Evolutionary conservation across 2,888 invertebrate species (phyloP), one percentile per base, ranked within the genome.

Genomic region (Patella pellucida): DNA sequence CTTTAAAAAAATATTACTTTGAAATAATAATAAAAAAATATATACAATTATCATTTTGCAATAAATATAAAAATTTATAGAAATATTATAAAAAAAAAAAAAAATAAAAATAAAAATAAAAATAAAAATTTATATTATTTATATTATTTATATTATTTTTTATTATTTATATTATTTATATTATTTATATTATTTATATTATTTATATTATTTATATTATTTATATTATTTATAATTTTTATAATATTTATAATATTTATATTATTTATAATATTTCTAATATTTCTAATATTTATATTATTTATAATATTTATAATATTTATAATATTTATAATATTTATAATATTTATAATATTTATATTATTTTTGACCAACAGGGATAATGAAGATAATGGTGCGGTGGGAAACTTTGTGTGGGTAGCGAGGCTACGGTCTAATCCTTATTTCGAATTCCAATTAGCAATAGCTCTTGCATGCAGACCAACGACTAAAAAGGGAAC

Each of bases 121-220:
- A 69, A 16, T 69, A 23, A n/a, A 16, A 71, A 51, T 19, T 52
- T 7, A 7, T 3, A 5, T 54, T 71, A 16, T n/a, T 69, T 19
- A 41, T 14, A 41, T n/a, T 50, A n/a, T 7, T n/a, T 51, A 14
- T 9, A 52, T 12, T 27, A 41, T 12, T 27, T 15, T n/a, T n/a
- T n/a, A n/a, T n/a, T n/a, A n/a, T n/a, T 69, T 51, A 14, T 69
- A 69, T 14, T 50, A 70, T 9, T 7, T 52, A 12, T 69, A 51
- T 23, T 69, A 74, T 14, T 69, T 27, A n/a, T n/a, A n/a, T n/a
- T n/a, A n/a, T n/a, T 69, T 51, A 14, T 69, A 69, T 14, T 50
- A 70, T 9, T 7, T 52, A 12, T 69, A 51, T 23, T 69, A 74
- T 14, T 69, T 27, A 14, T 69, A 69, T 14, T 50, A 70, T 9